Conservation (phyloP, 2,113 vertebrate species). For the Scolopax mira region DNA sequence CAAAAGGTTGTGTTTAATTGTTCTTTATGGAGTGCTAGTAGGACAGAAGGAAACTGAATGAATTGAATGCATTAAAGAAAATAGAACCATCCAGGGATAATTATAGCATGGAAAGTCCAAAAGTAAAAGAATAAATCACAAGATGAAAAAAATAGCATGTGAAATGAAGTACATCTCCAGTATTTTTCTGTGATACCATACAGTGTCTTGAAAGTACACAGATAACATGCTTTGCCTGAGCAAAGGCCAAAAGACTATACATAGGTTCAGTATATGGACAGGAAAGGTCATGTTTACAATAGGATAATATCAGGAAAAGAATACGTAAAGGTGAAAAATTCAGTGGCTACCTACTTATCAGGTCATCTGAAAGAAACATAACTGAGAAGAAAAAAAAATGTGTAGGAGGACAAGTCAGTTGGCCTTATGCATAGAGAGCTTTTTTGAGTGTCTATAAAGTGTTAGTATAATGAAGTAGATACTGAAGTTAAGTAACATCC, state of each 20-base stretch:
- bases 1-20: background rate
- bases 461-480: background rate
- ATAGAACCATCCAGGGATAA: background rate
- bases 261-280: background rate
- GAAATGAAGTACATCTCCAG: background rate
- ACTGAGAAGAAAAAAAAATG: background rate
- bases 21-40: background rate
- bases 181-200: background rate
- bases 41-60: background rate
- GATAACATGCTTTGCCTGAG: background rate
- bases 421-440: background rate
- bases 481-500: background rate
- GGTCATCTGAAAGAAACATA: background rate
- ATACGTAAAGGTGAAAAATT: background rate
- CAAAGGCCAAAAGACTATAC: background rate
- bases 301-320: background rate
- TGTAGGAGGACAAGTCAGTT: background rate
- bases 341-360: background rate
- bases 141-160: background rate
- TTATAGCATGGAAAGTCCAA: background rate
- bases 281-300: background rate
- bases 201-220: background rate
- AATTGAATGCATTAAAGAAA: background rate
- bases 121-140: background rate
- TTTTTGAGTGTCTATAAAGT: background rate